Conservation (phyloP, 1,140 invertebrate species). For the Sitodiplosis mosellana region DNA sequence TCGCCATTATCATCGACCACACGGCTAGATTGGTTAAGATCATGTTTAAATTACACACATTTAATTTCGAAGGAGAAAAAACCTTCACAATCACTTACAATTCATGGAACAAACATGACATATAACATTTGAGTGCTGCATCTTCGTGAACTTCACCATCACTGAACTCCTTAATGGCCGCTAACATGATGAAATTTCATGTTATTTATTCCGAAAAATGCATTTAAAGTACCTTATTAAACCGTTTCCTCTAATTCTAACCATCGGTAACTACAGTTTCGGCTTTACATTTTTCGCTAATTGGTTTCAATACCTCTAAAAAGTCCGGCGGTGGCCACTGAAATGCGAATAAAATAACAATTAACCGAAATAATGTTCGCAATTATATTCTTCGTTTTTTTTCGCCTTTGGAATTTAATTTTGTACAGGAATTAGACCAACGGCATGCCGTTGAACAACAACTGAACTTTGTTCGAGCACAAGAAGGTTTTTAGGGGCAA, state of each 20-base stretch:
- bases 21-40: not conserved
- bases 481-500: no score
- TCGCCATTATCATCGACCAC: constrained; percentile 20
- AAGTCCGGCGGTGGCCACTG: constrained; percentile 1
- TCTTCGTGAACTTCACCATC: constrained; percentile 17
- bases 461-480: not conserved
- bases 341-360: not conserved
- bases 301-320: not conserved
- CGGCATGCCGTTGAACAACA: not conserved
- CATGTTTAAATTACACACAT: not conserved
- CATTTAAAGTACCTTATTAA: not conserved
- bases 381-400: not conserved
- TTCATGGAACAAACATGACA: constrained; percentile 17
- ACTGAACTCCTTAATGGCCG: constrained; percentile 19
- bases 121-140: constrained; percentile 16
- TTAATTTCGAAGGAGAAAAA: constrained; percentile 1
- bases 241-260: not conserved
- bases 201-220: no score
- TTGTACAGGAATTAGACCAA: no score
- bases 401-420: no score
- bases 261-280: constrained; percentile 2
- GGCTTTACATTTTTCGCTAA: not conserved
- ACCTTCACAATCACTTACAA: constrained; percentile 8
- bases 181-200: constrained; percentile 4
- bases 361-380: not conserved